These are phyloP conservation scores for Pedionomus torquatus DNA, from an alignment of 2,113 vertebrate genomes.

Conservation along the genomic window DNA sequence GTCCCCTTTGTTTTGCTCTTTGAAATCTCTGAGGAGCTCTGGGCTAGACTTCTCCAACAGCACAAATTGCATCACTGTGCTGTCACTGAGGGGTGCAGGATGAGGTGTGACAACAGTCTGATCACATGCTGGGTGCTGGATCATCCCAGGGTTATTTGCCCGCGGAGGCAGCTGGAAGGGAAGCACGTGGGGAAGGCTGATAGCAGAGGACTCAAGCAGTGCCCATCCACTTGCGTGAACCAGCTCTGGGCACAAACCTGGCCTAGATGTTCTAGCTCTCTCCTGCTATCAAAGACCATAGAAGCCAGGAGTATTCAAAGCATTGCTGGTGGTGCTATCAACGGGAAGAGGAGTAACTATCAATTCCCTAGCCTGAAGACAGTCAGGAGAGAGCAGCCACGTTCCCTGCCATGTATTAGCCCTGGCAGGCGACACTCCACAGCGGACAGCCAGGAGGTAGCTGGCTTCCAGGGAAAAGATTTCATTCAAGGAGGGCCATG, in stretches of 20 bases:
- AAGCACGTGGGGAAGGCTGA: neutral
- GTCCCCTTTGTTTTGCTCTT: neutral
- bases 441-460: neutral
- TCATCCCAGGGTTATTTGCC: neutral
- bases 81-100: neutral
- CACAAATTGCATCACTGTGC: no score
- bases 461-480: neutral
- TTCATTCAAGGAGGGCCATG: no score
- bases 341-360: neutral
- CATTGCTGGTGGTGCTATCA: neutral
- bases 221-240: neutral
- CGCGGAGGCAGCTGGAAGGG: neutral
- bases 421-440: neutral
- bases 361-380: neutral
- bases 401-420: neutral
- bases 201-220: rapidly evolving
- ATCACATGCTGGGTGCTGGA: rapidly evolving
- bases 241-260: neutral
- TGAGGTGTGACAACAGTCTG: neutral
- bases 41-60: neutral
- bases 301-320: neutral
- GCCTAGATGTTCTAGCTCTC: neutral
- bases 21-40: neutral
- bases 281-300: neutral
- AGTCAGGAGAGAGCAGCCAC: neutral